phyloP scores from a whole-genome alignment of 2,797 vertebrate species.

The Anas bahamensis region DNA sequence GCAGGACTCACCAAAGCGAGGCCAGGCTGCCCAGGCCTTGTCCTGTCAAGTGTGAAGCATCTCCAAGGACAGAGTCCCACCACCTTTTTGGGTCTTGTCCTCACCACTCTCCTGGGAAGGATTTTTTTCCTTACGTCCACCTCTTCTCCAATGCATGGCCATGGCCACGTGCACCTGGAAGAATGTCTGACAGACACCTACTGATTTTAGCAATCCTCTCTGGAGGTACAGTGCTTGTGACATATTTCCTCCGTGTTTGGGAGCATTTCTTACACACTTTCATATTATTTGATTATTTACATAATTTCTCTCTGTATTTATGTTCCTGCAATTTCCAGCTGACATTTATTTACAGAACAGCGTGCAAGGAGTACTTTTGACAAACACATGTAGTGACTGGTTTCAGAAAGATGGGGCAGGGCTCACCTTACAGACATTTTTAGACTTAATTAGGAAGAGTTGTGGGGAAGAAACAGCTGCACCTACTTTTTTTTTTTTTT shows the following conservation, averaged over 20 bases:
- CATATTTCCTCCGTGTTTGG: background rate
- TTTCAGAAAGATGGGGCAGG: slow-evolving; percentile 37
- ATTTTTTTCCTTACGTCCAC: background rate
- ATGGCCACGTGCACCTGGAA: fast-evolving
- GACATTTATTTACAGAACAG: background rate
- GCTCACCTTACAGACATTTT: slow-evolving; percentile 33
- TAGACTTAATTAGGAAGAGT: slow-evolving; percentile 46
- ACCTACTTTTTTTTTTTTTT: slow-evolving; percentile 80
- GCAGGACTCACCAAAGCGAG: background rate
- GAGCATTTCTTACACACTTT: background rate
- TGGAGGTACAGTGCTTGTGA: background rate
- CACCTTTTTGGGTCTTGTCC: background rate
- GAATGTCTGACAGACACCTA: too few species aligned
- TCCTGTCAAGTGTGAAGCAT: background rate
- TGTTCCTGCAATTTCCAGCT: background rate
- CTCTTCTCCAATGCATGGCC: background rate
- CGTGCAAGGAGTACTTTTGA: background rate
- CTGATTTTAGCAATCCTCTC: background rate
- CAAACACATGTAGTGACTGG: slow-evolving; percentile 53
- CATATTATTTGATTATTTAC: background rate
- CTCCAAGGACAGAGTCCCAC: background rate
- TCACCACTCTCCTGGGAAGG: background rate
- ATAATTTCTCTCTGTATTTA: background rate
- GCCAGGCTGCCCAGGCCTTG: background rate
- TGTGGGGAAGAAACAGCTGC: slow-evolving; percentile 43